Conservation (phyloP, 2,113 vertebrate genomes). For the Murina feae region DNA sequence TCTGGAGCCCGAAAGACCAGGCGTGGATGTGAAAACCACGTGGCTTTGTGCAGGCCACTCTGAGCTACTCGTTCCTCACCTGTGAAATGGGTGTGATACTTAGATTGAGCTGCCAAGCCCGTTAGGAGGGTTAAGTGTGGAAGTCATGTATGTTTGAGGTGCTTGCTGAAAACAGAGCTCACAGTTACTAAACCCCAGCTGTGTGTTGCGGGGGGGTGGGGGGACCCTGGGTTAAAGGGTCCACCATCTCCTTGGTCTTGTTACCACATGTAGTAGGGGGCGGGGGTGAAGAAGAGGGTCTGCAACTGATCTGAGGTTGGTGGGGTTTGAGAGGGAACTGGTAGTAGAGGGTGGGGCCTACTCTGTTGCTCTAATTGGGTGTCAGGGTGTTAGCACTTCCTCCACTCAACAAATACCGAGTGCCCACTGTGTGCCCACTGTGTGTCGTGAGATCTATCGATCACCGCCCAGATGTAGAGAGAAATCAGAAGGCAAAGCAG, state of each 20-base stretch:
- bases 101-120: not conserved
- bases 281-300: not conserved
- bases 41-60: not conserved
- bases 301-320: not conserved
- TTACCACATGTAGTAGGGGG: too few species aligned
- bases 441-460: accelerated
- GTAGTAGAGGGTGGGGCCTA: not conserved
- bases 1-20: not conserved
- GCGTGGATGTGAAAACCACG: not conserved
- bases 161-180: not conserved
- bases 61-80: not conserved
- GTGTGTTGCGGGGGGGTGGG: too few species aligned
- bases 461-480: not conserved
- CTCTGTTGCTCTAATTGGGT: not conserved
- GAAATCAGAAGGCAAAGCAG: not conserved
- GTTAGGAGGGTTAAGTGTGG: not conserved
- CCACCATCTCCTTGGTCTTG: not conserved
- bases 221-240: not conserved
- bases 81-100: not conserved
- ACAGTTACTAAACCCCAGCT: not conserved
- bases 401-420: not conserved
- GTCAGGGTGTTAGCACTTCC: not conserved
- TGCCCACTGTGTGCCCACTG: not conserved
- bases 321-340: not conserved
- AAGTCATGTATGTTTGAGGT: too few species aligned